A percentile compares a stretch with the other conserved stretches of the same genome.
These are phyloP conservation scores for Notoglanidium macrostoma DNA, from an alignment of 2,797 vertebrate genomes.

Conservation along the genomic window DNA sequence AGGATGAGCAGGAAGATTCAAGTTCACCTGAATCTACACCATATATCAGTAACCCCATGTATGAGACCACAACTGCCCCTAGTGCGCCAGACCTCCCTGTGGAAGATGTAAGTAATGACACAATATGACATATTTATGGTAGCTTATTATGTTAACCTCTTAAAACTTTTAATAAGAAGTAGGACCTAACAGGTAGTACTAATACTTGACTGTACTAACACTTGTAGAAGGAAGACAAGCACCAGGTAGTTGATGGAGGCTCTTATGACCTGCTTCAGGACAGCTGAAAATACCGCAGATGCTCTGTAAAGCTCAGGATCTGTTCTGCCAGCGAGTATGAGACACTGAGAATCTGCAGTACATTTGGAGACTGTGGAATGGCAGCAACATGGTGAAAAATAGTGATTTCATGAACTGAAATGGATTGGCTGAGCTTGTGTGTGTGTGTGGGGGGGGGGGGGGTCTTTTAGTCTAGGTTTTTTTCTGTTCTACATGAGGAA, in stretches of 20 bases:
- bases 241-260: constrained; percentile 70
- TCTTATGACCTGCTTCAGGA: constrained; percentile 71
- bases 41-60: constrained; percentile 84
- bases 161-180: not conserved
- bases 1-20: constrained; percentile 74
- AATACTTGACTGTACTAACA: not conserved
- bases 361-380: not conserved
- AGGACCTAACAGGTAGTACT: not conserved
- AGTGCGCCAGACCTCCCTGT: constrained; percentile 49
- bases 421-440: not conserved
- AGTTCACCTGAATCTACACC: constrained; percentile 62
- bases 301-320: not conserved
- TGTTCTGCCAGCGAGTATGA: not conserved
- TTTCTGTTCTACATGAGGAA: not conserved
- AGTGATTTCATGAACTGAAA: constrained; percentile 13
- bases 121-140: not conserved
- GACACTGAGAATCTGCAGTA: not conserved
- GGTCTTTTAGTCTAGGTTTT: not conserved
- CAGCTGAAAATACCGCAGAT: constrained; percentile 43
- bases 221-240: constrained; percentile 71
- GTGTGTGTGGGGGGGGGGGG: not conserved
- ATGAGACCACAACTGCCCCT: constrained; percentile 68
- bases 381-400: not conserved
- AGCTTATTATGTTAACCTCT: not conserved
- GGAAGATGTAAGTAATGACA: constrained; percentile 68